These are phyloP conservation scores for Pseudochirops corinnae DNA, from an alignment of 2,797 vertebrate genomes.

Conservation along the genomic window DNA sequence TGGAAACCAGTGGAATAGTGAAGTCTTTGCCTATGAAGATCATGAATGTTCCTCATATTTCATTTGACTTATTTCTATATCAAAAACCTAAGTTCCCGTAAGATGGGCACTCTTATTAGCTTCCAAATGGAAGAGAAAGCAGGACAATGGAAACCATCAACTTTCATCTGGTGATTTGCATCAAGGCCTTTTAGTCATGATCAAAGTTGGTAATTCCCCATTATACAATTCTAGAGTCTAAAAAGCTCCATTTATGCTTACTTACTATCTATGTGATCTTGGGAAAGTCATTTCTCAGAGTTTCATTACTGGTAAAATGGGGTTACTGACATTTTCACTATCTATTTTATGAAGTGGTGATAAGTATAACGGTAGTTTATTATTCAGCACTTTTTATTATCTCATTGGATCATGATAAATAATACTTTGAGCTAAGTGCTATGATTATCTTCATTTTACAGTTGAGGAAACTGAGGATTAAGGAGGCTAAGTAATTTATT, in stretches of 20 bases:
- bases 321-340: background rate
- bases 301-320: background rate
- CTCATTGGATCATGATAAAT: background rate
- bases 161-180: background rate
- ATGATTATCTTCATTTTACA: background rate
- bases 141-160: background rate
- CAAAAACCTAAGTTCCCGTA: background rate
- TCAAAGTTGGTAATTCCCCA: background rate
- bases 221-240: background rate
- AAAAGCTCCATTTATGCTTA: background rate
- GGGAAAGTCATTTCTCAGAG: background rate
- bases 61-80: background rate
- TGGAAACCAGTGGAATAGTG: background rate
- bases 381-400: background rate
- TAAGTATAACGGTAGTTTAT: background rate
- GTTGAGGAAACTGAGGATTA: background rate
- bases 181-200: background rate
- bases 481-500: background rate
- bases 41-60: background rate
- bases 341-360: background rate
- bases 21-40: background rate
- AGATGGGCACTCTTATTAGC: background rate
- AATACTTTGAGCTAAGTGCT: background rate
- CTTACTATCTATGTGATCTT: background rate
- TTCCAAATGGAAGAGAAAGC: slow-evolving; percentile 27